Conservation (phyloP, 2,888 invertebrate genomes). For the Epinotia demarniana region DNA sequence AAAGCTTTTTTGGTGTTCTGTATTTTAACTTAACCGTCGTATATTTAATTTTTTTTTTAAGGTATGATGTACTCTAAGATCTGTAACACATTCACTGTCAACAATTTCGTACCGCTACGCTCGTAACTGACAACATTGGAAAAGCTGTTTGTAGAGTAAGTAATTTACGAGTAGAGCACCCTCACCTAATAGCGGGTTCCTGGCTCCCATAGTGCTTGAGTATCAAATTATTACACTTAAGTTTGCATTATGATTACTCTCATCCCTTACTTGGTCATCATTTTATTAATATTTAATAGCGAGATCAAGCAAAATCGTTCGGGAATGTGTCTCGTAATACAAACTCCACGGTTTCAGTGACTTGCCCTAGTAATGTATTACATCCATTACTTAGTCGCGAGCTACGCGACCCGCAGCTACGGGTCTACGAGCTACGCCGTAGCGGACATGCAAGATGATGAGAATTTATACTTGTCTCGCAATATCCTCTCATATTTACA, state of each 20-base stretch:
- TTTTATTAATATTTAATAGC: neutral
- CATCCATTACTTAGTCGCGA: conserved; percentile 20
- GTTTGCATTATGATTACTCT: no score
- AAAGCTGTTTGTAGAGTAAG: no score
- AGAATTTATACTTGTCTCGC: conserved; percentile 27
- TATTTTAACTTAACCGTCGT: neutral
- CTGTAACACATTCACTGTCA: no score
- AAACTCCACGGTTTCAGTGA: neutral
- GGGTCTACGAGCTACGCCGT: conserved; percentile 48
- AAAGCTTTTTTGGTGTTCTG: conserved; percentile 7
- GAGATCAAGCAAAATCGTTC: conserved; percentile 4
- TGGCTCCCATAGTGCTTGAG: no score
- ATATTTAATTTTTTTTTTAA: no score
- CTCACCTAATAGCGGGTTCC: no score
- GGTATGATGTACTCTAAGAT: no score
- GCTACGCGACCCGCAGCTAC: conserved; percentile 28
- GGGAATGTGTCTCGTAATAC: neutral
- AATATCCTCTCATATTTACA: conserved; percentile 14
- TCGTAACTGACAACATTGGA: no score
- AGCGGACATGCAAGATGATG: conserved; percentile 46
- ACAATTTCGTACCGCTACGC: no score
- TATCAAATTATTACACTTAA: no score
- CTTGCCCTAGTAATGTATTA: conserved; percentile 22
- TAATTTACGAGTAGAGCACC: no score
- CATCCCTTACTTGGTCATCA: neutral